Evolutionary conservation across 2,888 invertebrate species (phyloP).

Genomic region (Drosophila niveifrons): DNA sequence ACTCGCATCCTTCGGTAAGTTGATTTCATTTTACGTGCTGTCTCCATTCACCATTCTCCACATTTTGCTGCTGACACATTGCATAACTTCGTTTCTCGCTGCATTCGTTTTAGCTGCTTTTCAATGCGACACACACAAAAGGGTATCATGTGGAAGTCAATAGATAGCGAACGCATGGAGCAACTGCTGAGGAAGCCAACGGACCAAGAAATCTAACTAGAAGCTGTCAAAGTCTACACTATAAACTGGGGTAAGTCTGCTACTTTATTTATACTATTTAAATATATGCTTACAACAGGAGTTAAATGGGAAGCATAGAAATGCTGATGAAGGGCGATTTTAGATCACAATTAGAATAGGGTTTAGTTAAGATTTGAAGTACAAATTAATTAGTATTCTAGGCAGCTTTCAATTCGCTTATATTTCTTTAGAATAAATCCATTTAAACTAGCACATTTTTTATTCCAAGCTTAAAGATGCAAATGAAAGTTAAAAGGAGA

Average conservation of each 20-base stretch:
- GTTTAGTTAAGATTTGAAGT: too few species aligned
- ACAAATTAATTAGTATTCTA: too few species aligned
- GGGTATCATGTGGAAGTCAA: conserved; percentile 21
- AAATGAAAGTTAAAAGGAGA: conserved; percentile 42
- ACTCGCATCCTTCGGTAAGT: conserved; percentile 16
- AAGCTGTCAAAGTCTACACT: background rate
- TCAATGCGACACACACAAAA: background rate
- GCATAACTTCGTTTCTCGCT: conserved; percentile 37
- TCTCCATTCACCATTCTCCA: conserved; percentile 10
- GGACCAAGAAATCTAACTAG: background rate
- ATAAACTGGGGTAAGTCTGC: too few species aligned
- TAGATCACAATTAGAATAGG: too few species aligned
- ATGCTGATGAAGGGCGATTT: too few species aligned
- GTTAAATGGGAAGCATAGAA: too few species aligned
- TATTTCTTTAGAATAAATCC: background rate
- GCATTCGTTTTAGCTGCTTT: conserved; percentile 27
- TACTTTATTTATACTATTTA: too few species aligned
- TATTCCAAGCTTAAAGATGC: conserved; percentile 34
- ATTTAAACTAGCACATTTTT: conserved; percentile 26
- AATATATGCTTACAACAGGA: conserved; percentile 13
- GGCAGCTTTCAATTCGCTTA: too few species aligned
- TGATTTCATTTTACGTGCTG: conserved; percentile 24
- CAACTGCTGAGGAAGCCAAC: background rate
- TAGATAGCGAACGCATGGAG: background rate
- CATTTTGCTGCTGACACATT: conserved; percentile 37